These are phyloP conservation scores for Nephotettix cincticeps DNA, from an alignment of 1,140 invertebrate genomes.

Conservation along the genomic window DNA sequence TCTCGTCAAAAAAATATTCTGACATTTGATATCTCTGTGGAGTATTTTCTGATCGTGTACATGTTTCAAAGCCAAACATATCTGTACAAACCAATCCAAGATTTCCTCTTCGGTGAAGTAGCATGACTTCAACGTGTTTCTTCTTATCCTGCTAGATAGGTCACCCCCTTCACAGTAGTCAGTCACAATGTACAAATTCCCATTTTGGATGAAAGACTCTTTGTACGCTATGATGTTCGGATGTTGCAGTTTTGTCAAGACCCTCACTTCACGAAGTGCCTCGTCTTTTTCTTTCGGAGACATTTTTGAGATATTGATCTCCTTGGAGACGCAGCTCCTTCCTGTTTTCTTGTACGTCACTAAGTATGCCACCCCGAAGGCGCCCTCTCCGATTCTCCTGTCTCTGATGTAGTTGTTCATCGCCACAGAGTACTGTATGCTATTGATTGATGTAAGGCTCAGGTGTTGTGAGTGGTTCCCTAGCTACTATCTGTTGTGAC, in stretches of 20 bases:
- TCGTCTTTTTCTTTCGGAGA: not conserved
- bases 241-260: conserved; percentile 1
- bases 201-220: conserved; percentile 10
- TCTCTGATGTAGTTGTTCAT: not conserved
- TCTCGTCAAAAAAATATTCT: conserved; percentile 12
- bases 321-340: not conserved
- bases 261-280: conserved; percentile 1
- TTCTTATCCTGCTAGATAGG: not conserved
- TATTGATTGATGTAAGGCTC: not conserved
- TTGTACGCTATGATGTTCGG: conserved; percentile 9
- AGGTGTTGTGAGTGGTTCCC: not conserved
- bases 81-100: conserved; percentile 9
- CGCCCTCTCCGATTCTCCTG: not conserved
- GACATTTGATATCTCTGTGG: conserved; percentile 14
- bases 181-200: conserved; percentile 5
- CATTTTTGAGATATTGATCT: conserved; percentile 5
- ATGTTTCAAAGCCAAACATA: conserved; percentile 17
- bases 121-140: not conserved
- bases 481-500: not conserved
- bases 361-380: not conserved
- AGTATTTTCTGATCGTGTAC: conserved; percentile 16
- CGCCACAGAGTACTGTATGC: not conserved
- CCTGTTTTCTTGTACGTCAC: not conserved
- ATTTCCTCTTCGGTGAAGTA: conserved; percentile 18
- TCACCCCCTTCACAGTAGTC: conserved; percentile 9